Percentiles rank a stretch among this genome's conserved stretches.
Conservation (phyloP, 2,113 vertebrate genomes). For the Parus major region DNA sequence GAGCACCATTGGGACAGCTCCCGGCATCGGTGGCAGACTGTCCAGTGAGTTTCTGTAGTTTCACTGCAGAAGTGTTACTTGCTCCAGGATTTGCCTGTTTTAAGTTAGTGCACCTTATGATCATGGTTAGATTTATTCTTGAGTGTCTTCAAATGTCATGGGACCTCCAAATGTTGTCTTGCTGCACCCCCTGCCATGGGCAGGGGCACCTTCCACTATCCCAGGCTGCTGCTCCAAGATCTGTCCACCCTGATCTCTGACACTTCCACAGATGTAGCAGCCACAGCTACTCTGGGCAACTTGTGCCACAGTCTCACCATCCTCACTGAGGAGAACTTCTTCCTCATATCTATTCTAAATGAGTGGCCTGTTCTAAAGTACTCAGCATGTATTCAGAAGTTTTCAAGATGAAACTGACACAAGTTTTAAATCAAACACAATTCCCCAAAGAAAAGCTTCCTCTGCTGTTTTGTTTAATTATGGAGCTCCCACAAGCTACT, state of each 20-base stretch:
- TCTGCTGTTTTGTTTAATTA: background rate
- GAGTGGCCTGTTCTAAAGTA: background rate
- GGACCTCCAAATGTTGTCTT: too few species aligned
- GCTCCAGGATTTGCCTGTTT: background rate
- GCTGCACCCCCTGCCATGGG: accelerated
- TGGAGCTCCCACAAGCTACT: accelerated
- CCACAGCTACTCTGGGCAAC: accelerated
- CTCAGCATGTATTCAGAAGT: background rate
- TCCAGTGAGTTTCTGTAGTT: background rate
- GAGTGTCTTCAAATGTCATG: too few species aligned
- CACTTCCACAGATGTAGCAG: too few species aligned
- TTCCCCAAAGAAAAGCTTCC: background rate
- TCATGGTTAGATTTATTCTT: background rate
- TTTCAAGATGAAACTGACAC: background rate
- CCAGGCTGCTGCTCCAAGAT: background rate
- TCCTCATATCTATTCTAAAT: background rate
- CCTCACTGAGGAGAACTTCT: background rate
- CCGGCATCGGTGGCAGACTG: accelerated
- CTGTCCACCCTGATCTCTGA: accelerated
- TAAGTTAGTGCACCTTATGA: too few species aligned
- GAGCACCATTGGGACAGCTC: accelerated
- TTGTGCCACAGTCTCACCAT: background rate
- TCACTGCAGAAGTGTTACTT: accelerated
- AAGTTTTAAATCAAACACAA: accelerated
- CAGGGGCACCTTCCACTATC: accelerated